These are phyloP conservation scores for Oreochromis tanganicae DNA, from an alignment of 2,113 vertebrate species.

Conservation along the genomic window DNA sequence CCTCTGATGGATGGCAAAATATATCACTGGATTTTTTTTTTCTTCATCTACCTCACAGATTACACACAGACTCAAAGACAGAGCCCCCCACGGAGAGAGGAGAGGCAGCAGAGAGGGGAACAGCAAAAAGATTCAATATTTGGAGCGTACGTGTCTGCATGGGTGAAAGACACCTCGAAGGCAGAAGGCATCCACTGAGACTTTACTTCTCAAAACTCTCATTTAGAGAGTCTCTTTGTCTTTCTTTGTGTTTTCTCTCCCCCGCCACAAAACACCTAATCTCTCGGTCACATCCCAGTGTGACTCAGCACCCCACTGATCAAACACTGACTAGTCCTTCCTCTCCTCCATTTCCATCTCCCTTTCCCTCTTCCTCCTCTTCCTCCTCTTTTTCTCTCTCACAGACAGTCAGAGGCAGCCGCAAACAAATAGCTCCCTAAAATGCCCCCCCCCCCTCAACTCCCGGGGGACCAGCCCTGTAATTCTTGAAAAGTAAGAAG, in stretches of 20 bases:
- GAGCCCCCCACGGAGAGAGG: neutral
- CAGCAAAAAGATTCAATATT: neutral
- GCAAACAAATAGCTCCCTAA: slow-evolving; percentile 30
- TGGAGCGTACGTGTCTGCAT: neutral
- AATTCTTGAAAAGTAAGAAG: slow-evolving; percentile 40
- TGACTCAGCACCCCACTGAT: slow-evolving; percentile 53
- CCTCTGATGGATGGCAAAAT: slow-evolving; percentile 25
- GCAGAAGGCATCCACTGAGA: neutral
- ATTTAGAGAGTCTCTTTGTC: slow-evolving; percentile 11
- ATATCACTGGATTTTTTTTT: slow-evolving; percentile 17
- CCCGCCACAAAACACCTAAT: slow-evolving; percentile 4
- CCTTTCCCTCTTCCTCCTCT: neutral
- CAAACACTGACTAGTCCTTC: slow-evolving; percentile 35
- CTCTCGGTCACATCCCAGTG: slow-evolving; percentile 31
- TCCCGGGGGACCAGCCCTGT: slow-evolving; percentile 3
- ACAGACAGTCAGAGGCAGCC: slow-evolving; percentile 23
- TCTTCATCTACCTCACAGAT: slow-evolving; percentile 22
- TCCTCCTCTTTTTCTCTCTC: neutral
- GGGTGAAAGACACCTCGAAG: neutral
- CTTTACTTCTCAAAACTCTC: slow-evolving; percentile 10
- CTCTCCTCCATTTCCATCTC: slow-evolving; percentile 11
- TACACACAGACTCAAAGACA: neutral
- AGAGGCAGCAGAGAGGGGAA: neutral
- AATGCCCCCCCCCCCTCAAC: neutral
- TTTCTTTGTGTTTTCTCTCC: neutral